Evolutionary conservation across 2,888 invertebrate genomes (phyloP), one percentile per base, ranked within the genome.

Genomic region (Myathropa florea): DNA sequence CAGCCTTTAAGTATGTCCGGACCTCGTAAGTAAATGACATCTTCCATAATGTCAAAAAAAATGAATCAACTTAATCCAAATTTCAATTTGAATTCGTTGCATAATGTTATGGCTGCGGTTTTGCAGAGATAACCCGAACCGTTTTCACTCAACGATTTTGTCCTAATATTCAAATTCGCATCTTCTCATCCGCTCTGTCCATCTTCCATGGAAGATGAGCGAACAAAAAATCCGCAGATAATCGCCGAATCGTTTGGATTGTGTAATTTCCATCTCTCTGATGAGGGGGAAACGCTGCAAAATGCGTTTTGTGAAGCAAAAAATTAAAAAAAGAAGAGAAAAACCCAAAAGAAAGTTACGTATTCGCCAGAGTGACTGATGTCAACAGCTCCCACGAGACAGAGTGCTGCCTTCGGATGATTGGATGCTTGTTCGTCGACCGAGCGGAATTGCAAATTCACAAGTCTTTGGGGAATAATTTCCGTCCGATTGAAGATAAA

Each of bases 281-380:
- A n/a, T n/a, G 24, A 14, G 23, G 57, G 4, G 18, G 46, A 46
- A n/a, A 7, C 7, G 46, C 18, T 46, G 46, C 23, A 55, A 55
- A 55, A 55, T 55, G 23, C 21, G 23, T 55, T 55, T 23, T 23
- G 55, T 14, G 14, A 55, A 28, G 26, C 0, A 21, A 33, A 33
- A 33, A 70, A 12, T 33, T 33, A 3, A 3, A 3, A 12, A 3
- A 9, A 3, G 33, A 3, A 9, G 6, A 2, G 6, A 14, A 39
- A 23, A 60, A 10, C 0, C 9, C 24, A 39, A 53, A 63, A 63
- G 53, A 64, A 65, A 18, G 53, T 59, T 55, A 65, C 59, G 75
- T 65, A 75, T 75, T 65, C 75, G 75, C 75, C 23, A 21, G n/a
- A 18, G 46, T 6, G 18, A 46, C 18, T 46, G 46, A 7, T 7